phyloP scores from a whole-genome alignment of 2,888 invertebrate species.

The Xestia ashworthii region DNA sequence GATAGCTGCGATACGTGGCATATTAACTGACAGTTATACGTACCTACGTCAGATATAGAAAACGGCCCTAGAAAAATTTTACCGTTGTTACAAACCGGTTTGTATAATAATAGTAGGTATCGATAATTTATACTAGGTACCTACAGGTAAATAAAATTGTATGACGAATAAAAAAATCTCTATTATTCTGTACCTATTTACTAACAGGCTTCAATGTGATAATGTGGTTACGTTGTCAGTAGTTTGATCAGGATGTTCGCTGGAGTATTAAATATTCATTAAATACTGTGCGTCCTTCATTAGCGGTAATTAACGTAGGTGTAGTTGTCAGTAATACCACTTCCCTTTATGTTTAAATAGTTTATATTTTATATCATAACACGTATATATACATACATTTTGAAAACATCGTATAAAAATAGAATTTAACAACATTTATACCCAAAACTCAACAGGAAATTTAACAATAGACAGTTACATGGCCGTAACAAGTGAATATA shows the following conservation, averaged over 20 bases:
- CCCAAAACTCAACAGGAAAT: conserved; percentile 15
- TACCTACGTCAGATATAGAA: too few relatives aligned
- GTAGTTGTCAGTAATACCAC: conserved; percentile 50
- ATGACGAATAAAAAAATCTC: neutral
- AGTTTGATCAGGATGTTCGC: conserved; percentile 47
- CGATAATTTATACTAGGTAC: neutral
- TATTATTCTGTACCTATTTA: neutral
- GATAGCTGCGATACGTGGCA: too few relatives aligned
- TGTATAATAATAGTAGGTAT: neutral
- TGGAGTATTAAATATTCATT: conserved; percentile 50
- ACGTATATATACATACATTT: conserved; percentile 22
- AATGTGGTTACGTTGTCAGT: conserved; percentile 29
- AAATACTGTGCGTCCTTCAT: conserved; percentile 49
- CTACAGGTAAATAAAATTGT: neutral
- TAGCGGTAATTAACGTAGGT: conserved; percentile 36
- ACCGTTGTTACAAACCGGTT: conserved; percentile 2
- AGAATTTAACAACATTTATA: neutral
- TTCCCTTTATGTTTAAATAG: conserved; percentile 32
- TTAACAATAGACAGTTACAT: neutral
- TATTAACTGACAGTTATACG: too few relatives aligned
- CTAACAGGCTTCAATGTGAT: conserved; percentile 15
- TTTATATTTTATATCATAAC: conserved; percentile 31
- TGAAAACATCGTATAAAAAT: conserved; percentile 19
- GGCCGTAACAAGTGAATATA: neutral
- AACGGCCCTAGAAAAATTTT: neutral